These are phyloP conservation scores for Bombus soroeensis DNA, from an alignment of 1,140 invertebrate genomes.

Conservation along the genomic window DNA sequence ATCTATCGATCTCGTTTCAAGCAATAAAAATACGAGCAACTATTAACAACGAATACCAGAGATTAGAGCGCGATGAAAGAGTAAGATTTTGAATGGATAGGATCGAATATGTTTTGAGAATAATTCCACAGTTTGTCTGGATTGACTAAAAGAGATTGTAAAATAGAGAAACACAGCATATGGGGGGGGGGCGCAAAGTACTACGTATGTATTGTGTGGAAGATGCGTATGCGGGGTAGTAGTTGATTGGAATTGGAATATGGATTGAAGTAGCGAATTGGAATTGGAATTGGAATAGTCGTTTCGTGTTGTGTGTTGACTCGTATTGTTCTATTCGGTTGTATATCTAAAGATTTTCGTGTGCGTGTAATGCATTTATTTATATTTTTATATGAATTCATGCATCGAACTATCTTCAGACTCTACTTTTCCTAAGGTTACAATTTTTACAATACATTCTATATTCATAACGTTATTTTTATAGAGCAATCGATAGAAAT, in stretches of 20 bases:
- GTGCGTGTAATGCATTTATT: neutral
- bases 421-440: neutral
- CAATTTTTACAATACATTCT: neutral
- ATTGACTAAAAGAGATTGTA: conserved; percentile 3
- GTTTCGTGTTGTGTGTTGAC: neutral
- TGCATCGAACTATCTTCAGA: neutral
- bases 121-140: neutral
- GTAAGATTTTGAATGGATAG: neutral
- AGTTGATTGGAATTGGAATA: conserved; percentile 3
- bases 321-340: neutral
- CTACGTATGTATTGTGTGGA: neutral
- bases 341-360: neutral
- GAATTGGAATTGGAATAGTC: conserved; percentile 2
- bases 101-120: neutral
- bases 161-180: neutral
- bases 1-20: neutral
- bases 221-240: neutral
- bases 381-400: neutral
- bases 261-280: conserved; percentile 2
- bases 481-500: neutral
- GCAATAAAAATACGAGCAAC: neutral
- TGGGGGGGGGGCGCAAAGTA: neutral
- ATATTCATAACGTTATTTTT: neutral
- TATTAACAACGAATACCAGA: neutral
- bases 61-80: too few relatives aligned